phyloP scores from a whole-genome alignment of 2,797 vertebrate species.

The Bovichtus variegatus region DNA sequence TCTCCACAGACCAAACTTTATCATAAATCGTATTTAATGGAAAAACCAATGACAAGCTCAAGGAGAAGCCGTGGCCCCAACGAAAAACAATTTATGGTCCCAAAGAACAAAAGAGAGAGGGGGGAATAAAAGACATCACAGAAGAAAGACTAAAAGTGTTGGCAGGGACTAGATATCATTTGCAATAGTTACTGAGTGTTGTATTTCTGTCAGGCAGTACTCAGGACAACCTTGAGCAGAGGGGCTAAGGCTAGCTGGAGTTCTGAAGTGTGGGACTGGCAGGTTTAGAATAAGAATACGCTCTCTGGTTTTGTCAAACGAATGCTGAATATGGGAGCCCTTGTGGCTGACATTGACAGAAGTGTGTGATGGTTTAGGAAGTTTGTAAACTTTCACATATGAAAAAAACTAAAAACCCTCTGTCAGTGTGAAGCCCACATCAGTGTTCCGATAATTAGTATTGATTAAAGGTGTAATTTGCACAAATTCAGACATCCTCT shows the following conservation, averaged over 20 bases:
- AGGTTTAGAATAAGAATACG: slow-evolving; percentile 38
- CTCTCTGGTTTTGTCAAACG: slow-evolving; percentile 26
- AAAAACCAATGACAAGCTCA: slow-evolving; percentile 74
- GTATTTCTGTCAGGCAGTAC: slow-evolving; percentile 57
- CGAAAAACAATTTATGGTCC: slow-evolving; percentile 61
- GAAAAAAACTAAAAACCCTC: not conserved
- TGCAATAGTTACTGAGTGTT: slow-evolving; percentile 67
- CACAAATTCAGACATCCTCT: not conserved
- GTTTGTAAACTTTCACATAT: slow-evolving; percentile 12
- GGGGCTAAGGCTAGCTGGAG: slow-evolving; percentile 34
- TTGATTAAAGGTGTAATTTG: not conserved
- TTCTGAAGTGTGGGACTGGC: slow-evolving; percentile 43
- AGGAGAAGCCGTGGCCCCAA: slow-evolving; percentile 60
- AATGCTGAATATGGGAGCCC: slow-evolving; percentile 31
- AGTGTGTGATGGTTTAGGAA: slow-evolving; percentile 13
- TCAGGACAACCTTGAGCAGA: slow-evolving; percentile 65
- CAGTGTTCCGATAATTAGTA: not conserved
- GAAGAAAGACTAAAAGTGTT: slow-evolving; percentile 58
- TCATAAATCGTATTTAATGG: slow-evolving; percentile 68
- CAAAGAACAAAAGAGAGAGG: slow-evolving; percentile 53
- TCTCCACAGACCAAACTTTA: slow-evolving; percentile 65
- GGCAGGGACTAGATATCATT: slow-evolving; percentile 57
- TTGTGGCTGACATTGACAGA: slow-evolving; percentile 46
- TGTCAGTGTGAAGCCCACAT: not conserved
- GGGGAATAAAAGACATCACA: slow-evolving; percentile 54